Conservation (phyloP, 2,113 vertebrate species). For the Brevimyrus niger region DNA sequence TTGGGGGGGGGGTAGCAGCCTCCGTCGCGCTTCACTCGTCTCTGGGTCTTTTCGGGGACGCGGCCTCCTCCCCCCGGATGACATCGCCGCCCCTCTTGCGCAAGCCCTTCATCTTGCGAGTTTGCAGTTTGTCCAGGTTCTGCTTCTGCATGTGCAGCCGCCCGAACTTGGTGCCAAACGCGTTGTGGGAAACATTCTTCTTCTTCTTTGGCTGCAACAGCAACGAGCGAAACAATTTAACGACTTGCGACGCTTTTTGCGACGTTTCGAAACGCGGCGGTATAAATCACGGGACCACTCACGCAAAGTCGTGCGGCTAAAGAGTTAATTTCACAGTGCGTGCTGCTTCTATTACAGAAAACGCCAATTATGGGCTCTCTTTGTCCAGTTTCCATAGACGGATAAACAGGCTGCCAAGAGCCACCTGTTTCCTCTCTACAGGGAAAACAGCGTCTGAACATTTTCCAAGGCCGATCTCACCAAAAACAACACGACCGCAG, state of each 20-base stretch:
- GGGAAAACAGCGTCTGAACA: neutral
- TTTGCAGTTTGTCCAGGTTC: constrained; percentile 82
- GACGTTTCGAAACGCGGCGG: neutral
- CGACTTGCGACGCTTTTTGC: neutral
- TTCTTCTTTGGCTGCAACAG: constrained; percentile 82
- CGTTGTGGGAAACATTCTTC: constrained; percentile 90
- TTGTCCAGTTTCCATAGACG: neutral
- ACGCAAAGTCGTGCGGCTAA: neutral
- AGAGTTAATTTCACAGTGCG: neutral
- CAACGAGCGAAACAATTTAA: neutral
- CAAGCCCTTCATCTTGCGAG: constrained; percentile 89
- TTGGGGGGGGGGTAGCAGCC: neutral
- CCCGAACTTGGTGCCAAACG: constrained; percentile 82
- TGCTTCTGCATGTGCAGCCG: constrained; percentile 96
- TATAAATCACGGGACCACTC: neutral
- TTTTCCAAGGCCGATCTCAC: neutral
- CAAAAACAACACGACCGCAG: neutral
- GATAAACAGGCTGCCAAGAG: neutral
- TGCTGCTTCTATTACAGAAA: neutral
- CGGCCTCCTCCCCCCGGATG: constrained; percentile 27
- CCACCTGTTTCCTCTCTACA: neutral
- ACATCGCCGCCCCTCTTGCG: constrained; percentile 71
- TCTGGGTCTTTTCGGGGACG: constrained; percentile 61
- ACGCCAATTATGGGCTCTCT: neutral
- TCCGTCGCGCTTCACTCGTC: constrained; percentile 32